These are phyloP conservation scores for Scortum barcoo DNA, from an alignment of 2,113 vertebrate species.

Conservation along the genomic window DNA sequence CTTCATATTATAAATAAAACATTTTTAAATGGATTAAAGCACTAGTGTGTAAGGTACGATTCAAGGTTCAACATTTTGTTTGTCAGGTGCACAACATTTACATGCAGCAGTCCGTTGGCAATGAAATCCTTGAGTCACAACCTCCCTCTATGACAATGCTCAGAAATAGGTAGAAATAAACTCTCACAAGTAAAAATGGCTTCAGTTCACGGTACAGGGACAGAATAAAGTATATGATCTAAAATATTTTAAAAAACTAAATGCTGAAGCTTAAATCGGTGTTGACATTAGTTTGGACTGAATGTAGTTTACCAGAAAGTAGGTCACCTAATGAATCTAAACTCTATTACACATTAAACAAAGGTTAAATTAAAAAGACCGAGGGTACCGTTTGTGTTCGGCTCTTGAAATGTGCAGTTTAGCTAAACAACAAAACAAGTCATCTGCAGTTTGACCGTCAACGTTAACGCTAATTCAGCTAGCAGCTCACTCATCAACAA, in stretches of 20 bases:
- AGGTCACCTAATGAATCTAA: constrained; percentile 27
- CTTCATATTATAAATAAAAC: background rate
- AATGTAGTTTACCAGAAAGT: constrained; percentile 22
- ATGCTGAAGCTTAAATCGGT: background rate
- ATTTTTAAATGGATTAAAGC: background rate
- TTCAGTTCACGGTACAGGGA: too few species aligned
- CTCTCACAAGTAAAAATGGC: too few species aligned
- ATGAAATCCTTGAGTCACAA: too few species aligned
- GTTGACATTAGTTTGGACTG: background rate
- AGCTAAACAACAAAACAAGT: background rate
- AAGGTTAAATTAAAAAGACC: background rate
- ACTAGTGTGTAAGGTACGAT: too few species aligned
- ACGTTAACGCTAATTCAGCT: constrained; percentile 25
- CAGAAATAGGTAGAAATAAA: too few species aligned
- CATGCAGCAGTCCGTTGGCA: too few species aligned
- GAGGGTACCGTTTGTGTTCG: background rate
- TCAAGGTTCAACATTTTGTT: too few species aligned
- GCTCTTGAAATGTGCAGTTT: background rate
- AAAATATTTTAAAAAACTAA: too few species aligned
- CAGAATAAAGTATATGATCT: too few species aligned
- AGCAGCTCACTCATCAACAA: constrained; percentile 7
- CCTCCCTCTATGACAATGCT: too few species aligned
- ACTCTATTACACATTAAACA: background rate
- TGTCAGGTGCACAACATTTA: too few species aligned
- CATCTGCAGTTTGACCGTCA: too few species aligned